phyloP scores from a whole-genome alignment of 2,113 vertebrate species.

The Cairina moschata region DNA sequence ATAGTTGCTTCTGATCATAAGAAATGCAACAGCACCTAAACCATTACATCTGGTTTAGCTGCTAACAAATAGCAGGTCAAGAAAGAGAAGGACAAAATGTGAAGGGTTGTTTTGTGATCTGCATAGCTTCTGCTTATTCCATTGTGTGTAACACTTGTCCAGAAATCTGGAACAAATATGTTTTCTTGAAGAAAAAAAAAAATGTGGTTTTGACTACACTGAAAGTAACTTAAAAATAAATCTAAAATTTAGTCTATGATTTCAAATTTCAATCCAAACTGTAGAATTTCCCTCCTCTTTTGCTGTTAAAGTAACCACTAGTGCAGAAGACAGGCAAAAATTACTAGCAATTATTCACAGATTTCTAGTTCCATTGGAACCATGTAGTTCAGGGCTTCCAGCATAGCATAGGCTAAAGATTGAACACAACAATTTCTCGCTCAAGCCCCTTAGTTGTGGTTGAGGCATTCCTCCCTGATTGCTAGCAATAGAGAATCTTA shows the following conservation, averaged over 20 bases:
- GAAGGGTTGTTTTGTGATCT: background rate
- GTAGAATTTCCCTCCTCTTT: background rate
- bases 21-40: background rate
- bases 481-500: background rate
- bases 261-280: background rate
- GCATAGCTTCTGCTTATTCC: background rate
- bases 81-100: background rate
- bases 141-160: background rate
- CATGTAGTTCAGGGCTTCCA: background rate
- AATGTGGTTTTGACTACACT: background rate
- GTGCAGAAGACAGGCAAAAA: background rate
- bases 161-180: background rate
- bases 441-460: background rate
- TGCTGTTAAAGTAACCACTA: background rate
- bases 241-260: background rate
- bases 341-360: background rate
- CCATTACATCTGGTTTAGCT: background rate
- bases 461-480: background rate
- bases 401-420: background rate
- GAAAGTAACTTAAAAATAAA: background rate
- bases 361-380: background rate
- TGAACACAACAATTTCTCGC: background rate
- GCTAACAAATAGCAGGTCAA: background rate
- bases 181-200: background rate
- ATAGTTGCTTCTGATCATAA: background rate